Evolutionary conservation across 2,888 invertebrate genomes (phyloP), one percentile per base, ranked within the genome.

Genomic region (Sycophila texana): DNA sequence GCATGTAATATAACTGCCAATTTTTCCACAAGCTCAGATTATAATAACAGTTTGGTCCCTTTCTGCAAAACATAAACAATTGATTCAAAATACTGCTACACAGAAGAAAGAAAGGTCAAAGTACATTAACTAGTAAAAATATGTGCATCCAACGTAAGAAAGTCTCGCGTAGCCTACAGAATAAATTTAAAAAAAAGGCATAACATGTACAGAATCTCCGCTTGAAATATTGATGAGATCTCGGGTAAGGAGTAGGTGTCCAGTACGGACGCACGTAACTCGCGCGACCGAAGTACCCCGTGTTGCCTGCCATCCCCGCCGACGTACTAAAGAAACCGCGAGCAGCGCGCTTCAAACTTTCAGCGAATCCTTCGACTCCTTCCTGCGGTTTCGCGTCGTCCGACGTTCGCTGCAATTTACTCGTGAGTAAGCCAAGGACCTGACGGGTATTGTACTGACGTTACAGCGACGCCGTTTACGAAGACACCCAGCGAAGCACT

Each of bases 221-320:
- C 61, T n/a, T 73, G 73, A 73, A 73, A 65, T 18, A 63, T 73
- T 73, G 47, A 73, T 65, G 55, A 55, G 61, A 2, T 14, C 18
- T 10, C 16, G 14, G 47, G 49, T 12, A 49, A 30, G 73, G 53
- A 63, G 49, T 39, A 39, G 74, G 20, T 26, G 47, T 47, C n/a
- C 53, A 14, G 16, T 53, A n/a, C 53, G 4, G 53, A 14, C 16
- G 53, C 53, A n/a, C 53, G n/a, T 53, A 53, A 53, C 53, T 53
- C 53, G 14, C 53, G 53, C 53, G 39, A 39, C 39, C 47, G 71
- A 71, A 71, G 71, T 71, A 60, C 58, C 71, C 71, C 14, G 51
- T 26, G 63, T 22, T 58, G 55, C 30, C 26, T 49, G 26, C 22
- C 58, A 53, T 30, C 63, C 67, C 75, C 67, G 51, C 13, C 14